Base-by-base conservation (phyloP, 2,888 invertebrate species). In the Zaprionus bogoriensis region DNA sequence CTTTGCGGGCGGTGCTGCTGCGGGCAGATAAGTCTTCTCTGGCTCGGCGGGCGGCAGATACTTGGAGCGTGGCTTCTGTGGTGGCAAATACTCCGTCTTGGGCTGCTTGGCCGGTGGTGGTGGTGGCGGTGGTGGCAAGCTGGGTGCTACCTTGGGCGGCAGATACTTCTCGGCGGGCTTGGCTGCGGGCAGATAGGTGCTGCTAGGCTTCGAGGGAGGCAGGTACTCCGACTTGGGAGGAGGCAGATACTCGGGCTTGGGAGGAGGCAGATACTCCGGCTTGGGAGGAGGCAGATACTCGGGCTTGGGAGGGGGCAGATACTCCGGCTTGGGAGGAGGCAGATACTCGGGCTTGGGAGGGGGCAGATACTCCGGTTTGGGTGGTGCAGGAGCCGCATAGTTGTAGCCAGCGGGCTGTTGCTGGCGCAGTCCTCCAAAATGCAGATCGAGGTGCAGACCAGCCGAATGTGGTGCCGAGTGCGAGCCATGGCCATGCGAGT, bases 71-170 rank as follows among this genome's bases (percentile, higher is more conserved):
- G 72, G 67, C 22, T 65, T 76, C 45, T 75, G 72, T 32, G 80
- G 75, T 10, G 80, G 82, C 66, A 87, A 30, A 6, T 85, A 67
- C 28, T 64, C 53, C 0, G 74, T 9, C 36, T 64, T 66, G 22
- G 77, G 48, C 1, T 64, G 50, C 41, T 48, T 50, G 1, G 22
- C 47, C n/a, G 86, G 66, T 0, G 86, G 87, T 2, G 86, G 86
- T 47, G 87, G 77, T 30, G 74, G 87, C 17, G 80, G 86, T 22
- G 87, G 82, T 2, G 87, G 79, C 48, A 86, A 22, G 10, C 59
- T 68, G 7, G 81, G 64, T 22, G 75, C 50, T 5, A 87, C 63
- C 50, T 87, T 87, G 4, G 81, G 72, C 5, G 87, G 86, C 65
- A 85, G 50, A 47, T 85, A 75, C 41, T 82, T 85, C 0, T n/a